Evolutionary conservation across 2,113 vertebrate genomes (phyloP), one percentile per base, ranked within the genome.

Genomic region (Illadopsis cleaveri): DNA sequence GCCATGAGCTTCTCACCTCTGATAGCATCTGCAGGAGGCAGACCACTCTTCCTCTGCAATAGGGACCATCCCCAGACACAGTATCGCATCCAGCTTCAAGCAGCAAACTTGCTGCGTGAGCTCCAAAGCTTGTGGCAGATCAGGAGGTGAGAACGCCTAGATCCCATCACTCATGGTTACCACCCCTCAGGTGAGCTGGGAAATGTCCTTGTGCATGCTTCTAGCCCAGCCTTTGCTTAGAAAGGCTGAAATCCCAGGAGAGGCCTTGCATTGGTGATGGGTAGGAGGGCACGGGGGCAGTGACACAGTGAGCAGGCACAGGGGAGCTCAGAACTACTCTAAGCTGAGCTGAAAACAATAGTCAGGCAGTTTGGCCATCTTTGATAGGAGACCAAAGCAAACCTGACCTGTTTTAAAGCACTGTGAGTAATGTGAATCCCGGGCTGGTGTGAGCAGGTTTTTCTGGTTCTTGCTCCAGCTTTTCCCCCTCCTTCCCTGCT

Each of bases 381-480:
- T 76, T 94, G 83, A 65, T 90, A 93, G 85, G 51, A 94, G 91
- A 82, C 42, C 73, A 71, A 75, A 90, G 81, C 5, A 3, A 93
- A 87, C 53, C 51, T 87, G 93, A 97, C 96, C 90, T 91, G 81
- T 58, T 96, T 82, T 62, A 84, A 89, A 71, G 37, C 56, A 31
- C 35, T 9, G 64, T 94, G 87, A 91, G 96, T 93, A 96, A 95
- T 66, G 60, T 76, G 96, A 89, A 79, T 82, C 90, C 37, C 0
- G 0, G 45, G 70, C 73, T 80, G 65, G 11, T 3, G 6, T 3
- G n/a, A 94, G 54, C 96, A 90, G 96, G 96, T 97, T 97, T 96
- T 97, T 96, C 96, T 25, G 5, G 96, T 97, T 97, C 90, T 94
- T 9, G 6, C 47, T 84, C 72, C 54, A 89, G 77, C 35, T 56